phyloP scores from a whole-genome alignment of 2,888 invertebrate genomes.

The Belgica antarctica region DNA sequence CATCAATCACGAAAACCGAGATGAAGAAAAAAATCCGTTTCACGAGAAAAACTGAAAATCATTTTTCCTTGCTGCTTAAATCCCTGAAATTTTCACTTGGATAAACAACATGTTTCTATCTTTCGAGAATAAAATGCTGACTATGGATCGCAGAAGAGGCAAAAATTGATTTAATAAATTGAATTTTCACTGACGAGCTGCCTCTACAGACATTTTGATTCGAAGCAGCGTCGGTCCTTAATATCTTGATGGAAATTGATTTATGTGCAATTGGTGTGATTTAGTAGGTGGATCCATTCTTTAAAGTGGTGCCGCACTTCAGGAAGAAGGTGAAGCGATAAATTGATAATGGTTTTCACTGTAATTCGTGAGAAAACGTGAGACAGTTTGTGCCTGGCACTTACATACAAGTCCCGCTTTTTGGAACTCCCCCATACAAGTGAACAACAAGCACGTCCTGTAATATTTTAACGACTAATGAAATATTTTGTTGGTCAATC shows the following conservation, averaged over 20 bases:
- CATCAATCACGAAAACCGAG: background rate
- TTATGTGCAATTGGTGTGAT: conserved; percentile 23
- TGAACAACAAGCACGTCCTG: too few relatives aligned
- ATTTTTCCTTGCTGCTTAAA: background rate
- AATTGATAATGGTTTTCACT: background rate
- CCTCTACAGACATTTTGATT: background rate
- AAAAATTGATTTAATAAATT: conserved; percentile 16
- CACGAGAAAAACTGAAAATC: background rate
- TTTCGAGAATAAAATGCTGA: conserved; percentile 7
- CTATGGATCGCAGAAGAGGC: background rate
- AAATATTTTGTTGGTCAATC: too few relatives aligned
- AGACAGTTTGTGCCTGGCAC: too few relatives aligned
- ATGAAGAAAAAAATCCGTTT: background rate
- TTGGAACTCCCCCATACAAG: too few relatives aligned
- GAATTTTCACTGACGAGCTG: background rate
- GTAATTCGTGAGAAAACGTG: too few relatives aligned
- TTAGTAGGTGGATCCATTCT: conserved; percentile 17
- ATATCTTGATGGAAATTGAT: conserved; percentile 4
- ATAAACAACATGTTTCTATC: conserved; percentile 2
- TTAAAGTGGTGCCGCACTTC: background rate
- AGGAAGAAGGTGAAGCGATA: background rate
- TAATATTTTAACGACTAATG: too few relatives aligned
- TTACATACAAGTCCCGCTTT: too few relatives aligned
- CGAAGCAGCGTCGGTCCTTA: background rate
- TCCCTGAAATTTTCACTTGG: background rate